A percentile compares a stretch with the other conserved stretches of the same genome.
Conservation (phyloP, 2,888 invertebrate species). For the Priocnemis perturbator region DNA sequence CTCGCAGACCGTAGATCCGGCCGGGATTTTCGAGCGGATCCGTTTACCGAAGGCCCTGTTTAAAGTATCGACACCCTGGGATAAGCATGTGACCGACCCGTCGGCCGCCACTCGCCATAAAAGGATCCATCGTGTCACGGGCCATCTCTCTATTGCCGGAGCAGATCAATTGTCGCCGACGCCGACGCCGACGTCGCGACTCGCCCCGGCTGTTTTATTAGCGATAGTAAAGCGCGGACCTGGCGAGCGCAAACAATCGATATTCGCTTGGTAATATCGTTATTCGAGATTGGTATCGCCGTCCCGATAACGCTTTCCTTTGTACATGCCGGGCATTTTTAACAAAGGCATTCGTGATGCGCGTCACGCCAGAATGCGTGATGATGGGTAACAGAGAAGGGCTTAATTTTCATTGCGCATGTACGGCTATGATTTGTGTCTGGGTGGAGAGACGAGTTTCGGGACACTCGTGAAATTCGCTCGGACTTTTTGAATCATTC, state of each 20-base stretch:
- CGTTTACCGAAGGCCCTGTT: constrained; percentile 18
- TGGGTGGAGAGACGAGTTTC: too few species aligned
- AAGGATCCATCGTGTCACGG: neutral
- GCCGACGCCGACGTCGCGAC: constrained; percentile 58
- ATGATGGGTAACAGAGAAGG: too few species aligned
- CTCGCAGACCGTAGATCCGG: neutral
- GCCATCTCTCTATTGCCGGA: constrained; percentile 2
- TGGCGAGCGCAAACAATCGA: constrained; percentile 59
- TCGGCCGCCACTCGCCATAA: constrained; percentile 15
- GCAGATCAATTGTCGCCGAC: constrained; percentile 66
- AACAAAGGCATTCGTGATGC: constrained; percentile 34
- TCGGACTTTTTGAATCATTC: too few species aligned
- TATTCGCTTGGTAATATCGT: constrained; percentile 57
- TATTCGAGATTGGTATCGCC: constrained; percentile 59
- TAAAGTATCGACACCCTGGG: constrained; percentile 28
- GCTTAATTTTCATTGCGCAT: too few species aligned
- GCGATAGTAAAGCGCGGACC: constrained; percentile 60
- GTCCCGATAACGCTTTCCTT: constrained; percentile 52
- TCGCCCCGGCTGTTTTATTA: constrained; percentile 64
- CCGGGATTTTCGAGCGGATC: constrained; percentile 5
- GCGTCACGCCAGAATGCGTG: too few species aligned
- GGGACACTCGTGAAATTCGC: too few species aligned
- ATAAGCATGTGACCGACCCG: constrained; percentile 37
- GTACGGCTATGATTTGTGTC: too few species aligned
- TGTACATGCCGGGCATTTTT: constrained; percentile 34